Evolutionary conservation across 2,113 vertebrate genomes (phyloP), one percentile per base, ranked within the genome.

Genomic region (Phodopus roborovskii): DNA sequence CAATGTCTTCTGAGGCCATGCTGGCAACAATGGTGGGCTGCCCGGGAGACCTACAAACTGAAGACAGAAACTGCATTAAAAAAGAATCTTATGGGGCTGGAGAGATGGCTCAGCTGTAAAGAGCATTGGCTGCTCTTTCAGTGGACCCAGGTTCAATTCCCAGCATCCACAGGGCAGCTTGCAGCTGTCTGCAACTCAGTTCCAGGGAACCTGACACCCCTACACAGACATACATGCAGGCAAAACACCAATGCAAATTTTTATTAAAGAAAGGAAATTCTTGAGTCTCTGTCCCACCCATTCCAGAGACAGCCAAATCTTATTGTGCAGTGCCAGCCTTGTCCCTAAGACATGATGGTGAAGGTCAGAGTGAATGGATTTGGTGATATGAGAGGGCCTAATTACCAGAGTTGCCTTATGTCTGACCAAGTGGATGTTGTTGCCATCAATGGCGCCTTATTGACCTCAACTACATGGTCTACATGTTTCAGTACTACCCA

Each of bases 1-100:
- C 97, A 88, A 99, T 99, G 97, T 99, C 99, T 96, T 99, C 99
- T 15, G 99, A 99, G n/a, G 99, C 99, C 99, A 99, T 99, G 53
- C 33, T 97, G 95, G 39, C 48, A 4, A 36, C n/a, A 82, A 71
- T 39, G 48, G 50, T 81, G 58, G 84, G 85, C 75, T 93, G 90
- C 85, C 68, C 78, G n/a, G 86, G 88, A 89, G 94, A 93, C 58
- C 94, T 97, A 86, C 68, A 70, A 86, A 50, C 84, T 85, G 42
- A 85, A 45, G 58, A 66, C 60, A 70, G 9, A 94, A 71, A 70
- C 3, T 85, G 5, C 53, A 71, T 73, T 95, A 39, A 94, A 15
- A 82, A 58, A 78, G 28, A 60, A 33, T 48, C 56, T 81, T n/a
- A 17, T 33, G 20, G 50, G 78, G 28, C 50, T 79, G 77, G 4